Evolutionary conservation across 2,888 invertebrate genomes (phyloP).

Genomic region (Choristoneura rosaceana): DNA sequence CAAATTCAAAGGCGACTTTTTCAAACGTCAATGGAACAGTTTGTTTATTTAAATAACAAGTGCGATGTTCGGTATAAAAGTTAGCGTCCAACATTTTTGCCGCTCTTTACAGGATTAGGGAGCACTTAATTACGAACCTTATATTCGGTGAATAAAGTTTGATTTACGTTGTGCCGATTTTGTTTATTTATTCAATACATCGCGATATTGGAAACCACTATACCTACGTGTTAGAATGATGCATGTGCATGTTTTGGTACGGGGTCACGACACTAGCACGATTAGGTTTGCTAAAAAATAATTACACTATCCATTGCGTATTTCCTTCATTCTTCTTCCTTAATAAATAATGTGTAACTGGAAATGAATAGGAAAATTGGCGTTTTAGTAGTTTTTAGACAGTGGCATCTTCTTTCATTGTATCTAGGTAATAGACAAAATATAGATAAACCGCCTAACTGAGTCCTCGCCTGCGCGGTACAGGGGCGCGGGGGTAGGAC

Average conservation of each 20-base stretch:
- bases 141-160: not conserved
- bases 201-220: conserved; percentile 38
- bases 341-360: not conserved
- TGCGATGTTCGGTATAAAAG: conserved; percentile 9
- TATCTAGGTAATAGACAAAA: not conserved
- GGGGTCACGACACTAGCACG: conserved; percentile 17
- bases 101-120: conserved; percentile 19
- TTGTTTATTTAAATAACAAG: conserved; percentile 35
- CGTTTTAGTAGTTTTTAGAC: not conserved
- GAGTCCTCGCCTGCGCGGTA: no score
- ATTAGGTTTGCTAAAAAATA: not conserved
- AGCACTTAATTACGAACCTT: conserved; percentile 9
- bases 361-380: conserved; percentile 1
- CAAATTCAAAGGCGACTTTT: conserved; percentile 48
- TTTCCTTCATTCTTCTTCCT: conserved; percentile 9
- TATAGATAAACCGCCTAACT: no score
- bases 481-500: no score
- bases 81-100: conserved; percentile 31
- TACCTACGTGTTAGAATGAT: conserved; percentile 15
- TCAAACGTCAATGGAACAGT: conserved; percentile 58
- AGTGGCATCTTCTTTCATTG: not conserved
- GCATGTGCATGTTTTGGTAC: conserved; percentile 32
- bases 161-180: not conserved
- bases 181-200: conserved; percentile 30
- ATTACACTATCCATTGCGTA: not conserved